Base-by-base conservation (phyloP, 2,797 vertebrate genomes). In the Lacerta agilis region DNA sequence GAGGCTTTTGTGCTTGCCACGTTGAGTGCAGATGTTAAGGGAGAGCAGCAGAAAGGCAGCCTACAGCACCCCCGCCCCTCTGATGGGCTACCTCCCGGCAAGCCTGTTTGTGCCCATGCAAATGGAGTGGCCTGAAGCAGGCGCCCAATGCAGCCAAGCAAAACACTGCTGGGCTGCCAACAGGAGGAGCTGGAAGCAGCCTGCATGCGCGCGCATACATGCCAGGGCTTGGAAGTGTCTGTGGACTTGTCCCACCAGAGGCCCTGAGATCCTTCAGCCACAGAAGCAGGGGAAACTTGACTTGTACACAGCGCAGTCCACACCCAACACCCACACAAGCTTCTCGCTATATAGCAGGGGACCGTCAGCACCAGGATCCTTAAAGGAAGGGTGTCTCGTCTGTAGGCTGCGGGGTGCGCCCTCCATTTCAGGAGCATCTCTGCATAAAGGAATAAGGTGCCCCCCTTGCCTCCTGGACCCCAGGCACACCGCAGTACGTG, bases 11-110 rank as follows among this genome's bases (percentile, higher is more conserved):
- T 86, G 90, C 78, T 0, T 6, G 1, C 84, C 89, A 81, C 90
- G 91, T 83, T 87, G 91, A 86, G 66, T 85, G 64, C 91, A 91
- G 92, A 91, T 89, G 90, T 88, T 88, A 23, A 83, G 86, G 87
- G 77, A 61, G 1, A 27, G 78, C 69, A 58, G 90, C 20, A 76
- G 43, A 87, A 87, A 87, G 83, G 61, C 86, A 83, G 82, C 17
- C 66, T 88, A 88, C 17, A n/a, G 18, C 49, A 79, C 45, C 89
- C 79, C 67, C 61, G 64, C 0, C 13, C 0, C 58, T 20, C 2
- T 36, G 66, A n/a, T 7, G 0, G 0, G 0, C 49, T 79, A 75
- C 0, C 1, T 38, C 43, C 3, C 0, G 5, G 20, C 27, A 41
- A 41, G 71, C 83, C 25, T 5, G 20, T 49, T 23, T 69, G 43